phyloP scores from a whole-genome alignment of 2,888 invertebrate genomes.

The Phaedon cochleariae region DNA sequence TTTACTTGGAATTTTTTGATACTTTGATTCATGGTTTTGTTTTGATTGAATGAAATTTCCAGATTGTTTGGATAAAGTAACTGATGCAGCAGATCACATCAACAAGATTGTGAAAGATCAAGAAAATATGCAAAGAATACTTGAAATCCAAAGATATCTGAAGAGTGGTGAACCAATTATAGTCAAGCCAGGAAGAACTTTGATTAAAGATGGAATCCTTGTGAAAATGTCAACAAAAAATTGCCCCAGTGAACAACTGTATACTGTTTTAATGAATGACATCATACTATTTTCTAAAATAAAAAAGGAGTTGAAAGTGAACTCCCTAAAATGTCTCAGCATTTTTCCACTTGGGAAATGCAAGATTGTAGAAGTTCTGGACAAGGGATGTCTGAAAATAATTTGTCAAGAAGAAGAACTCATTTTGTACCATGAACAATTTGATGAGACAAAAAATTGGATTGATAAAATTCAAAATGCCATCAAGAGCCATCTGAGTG shows the following conservation, averaged over 20 bases:
- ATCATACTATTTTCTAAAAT: slow-evolving; percentile 78
- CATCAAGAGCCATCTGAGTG: slow-evolving; percentile 67
- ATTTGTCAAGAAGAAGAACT: slow-evolving; percentile 68
- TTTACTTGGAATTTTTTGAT: background rate
- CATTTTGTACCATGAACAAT: slow-evolving; percentile 66
- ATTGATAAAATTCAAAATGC: slow-evolving; percentile 66
- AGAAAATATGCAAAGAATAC: slow-evolving; percentile 74
- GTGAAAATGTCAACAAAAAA: slow-evolving; percentile 54
- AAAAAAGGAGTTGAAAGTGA: slow-evolving; percentile 66
- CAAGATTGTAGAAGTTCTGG: slow-evolving; percentile 67
- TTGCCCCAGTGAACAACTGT: slow-evolving; percentile 65
- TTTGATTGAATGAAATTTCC: slow-evolving; percentile 38
- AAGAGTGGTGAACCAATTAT: slow-evolving; percentile 70
- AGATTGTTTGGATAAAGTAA: slow-evolving; percentile 74
- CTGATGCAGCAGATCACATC: slow-evolving; percentile 75
- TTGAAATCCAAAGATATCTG: slow-evolving; percentile 73
- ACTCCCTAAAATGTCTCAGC: slow-evolving; percentile 71
- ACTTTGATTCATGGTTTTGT: background rate
- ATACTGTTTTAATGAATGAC: slow-evolving; percentile 77
- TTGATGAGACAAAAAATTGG: slow-evolving; percentile 67
- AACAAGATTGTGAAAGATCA: slow-evolving; percentile 78
- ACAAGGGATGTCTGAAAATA: slow-evolving; percentile 69
- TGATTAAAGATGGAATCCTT: slow-evolving; percentile 73
- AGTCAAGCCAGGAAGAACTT: slow-evolving; percentile 73
- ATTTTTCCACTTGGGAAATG: slow-evolving; percentile 77